Percentiles rank a stretch among this genome's conserved stretches.
These are phyloP conservation scores for Zootoca vivipara DNA, from an alignment of 2,113 vertebrate genomes.

Conservation along the genomic window DNA sequence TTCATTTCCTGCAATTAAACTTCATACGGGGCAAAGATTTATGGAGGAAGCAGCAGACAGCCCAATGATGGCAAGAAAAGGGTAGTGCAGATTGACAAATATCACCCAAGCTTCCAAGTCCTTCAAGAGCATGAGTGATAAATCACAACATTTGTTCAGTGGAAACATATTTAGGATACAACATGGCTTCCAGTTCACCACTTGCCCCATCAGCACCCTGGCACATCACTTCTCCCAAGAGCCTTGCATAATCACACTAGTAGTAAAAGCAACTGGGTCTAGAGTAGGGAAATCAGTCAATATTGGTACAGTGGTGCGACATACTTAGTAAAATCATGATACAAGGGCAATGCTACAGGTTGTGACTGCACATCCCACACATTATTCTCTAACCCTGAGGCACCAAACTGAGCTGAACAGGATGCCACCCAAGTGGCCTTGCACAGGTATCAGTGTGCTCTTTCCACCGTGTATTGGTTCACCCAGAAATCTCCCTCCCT, in stretches of 20 bases:
- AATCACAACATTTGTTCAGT: not conserved
- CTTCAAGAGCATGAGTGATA: slow-evolving; percentile 10
- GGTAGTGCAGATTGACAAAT: not conserved
- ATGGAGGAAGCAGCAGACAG: not conserved
- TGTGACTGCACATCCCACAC: not conserved
- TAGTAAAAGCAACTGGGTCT: not conserved
- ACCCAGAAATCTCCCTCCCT: not conserved
- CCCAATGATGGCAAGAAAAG: not conserved
- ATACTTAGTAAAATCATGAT: not conserved
- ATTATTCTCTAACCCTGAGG: not conserved
- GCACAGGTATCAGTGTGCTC: not conserved
- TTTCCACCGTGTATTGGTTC: not conserved
- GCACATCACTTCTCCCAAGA: not conserved
- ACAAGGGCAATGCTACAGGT: not conserved
- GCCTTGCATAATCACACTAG: not conserved
- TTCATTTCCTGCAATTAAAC: not conserved
- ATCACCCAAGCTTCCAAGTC: not conserved
- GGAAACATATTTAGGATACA: not conserved
- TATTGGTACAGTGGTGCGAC: not conserved
- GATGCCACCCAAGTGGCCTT: not conserved
- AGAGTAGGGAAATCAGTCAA: not conserved
- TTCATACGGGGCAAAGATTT: not conserved
- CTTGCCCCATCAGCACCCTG: not conserved
- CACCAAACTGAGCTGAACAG: not conserved
- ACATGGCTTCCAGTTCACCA: not conserved